phyloP scores from a whole-genome alignment of 2,797 vertebrate genomes.

The Pelodytes ibericus region DNA sequence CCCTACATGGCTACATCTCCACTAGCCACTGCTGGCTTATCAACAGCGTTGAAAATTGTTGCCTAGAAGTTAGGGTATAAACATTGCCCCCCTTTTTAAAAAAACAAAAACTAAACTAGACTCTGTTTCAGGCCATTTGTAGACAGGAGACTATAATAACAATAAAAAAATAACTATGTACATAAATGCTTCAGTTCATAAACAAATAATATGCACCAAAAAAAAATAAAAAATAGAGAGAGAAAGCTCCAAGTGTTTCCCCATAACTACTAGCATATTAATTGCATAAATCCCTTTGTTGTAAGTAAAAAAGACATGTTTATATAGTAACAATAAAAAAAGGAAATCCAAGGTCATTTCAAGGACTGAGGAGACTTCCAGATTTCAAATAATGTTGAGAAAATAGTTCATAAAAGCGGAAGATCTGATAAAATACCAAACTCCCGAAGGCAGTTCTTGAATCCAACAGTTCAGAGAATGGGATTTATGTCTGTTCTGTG shows the following conservation, averaged over 20 bases:
- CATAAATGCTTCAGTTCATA: constrained; percentile 76
- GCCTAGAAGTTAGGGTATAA: neutral
- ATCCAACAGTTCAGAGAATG: constrained; percentile 84
- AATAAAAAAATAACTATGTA: constrained; percentile 71
- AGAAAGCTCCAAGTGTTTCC: constrained; percentile 79
- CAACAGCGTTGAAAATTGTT: neutral
- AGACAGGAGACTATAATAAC: constrained; percentile 65
- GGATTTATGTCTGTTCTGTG: constrained; percentile 98
- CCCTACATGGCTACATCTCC: too few relatives aligned
- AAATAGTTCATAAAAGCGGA: constrained; percentile 77
- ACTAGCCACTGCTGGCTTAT: too few relatives aligned
- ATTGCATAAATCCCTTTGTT: constrained; percentile 84
- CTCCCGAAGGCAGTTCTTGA: constrained; percentile 69
- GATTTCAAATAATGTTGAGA: constrained; percentile 77
- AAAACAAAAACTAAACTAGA: neutral
- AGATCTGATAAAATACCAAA: constrained; percentile 63
- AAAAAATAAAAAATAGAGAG: constrained; percentile 62
- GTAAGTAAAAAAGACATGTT: constrained; percentile 78
- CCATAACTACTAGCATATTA: constrained; percentile 80
- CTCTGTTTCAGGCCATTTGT: constrained; percentile 67
- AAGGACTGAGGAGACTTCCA: constrained; percentile 78
- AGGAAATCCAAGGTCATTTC: constrained; percentile 75
- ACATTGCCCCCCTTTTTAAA: neutral
- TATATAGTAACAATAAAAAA: constrained; percentile 75
- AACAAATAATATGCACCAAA: constrained; percentile 85